Evolutionary conservation across 2,797 vertebrate species (phyloP).

Genomic region (Odontamblyopus rebecca): DNA sequence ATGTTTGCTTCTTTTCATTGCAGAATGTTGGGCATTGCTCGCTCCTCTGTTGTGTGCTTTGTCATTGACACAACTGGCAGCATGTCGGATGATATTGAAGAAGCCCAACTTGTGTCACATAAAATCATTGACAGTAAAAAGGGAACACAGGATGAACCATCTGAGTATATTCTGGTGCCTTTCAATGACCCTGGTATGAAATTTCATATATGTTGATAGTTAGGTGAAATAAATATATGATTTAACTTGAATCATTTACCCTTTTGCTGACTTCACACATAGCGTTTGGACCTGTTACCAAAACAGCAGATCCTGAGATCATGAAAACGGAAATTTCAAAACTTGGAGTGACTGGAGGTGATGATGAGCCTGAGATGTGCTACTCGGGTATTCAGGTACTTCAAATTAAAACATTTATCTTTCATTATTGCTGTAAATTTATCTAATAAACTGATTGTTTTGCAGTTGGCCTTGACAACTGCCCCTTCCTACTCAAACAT

Average conservation of each 20-base stretch:
- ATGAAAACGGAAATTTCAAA: constrained; percentile 73
- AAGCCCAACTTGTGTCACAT: constrained; percentile 46
- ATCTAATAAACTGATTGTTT: neutral
- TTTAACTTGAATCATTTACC: neutral
- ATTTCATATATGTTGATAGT: neutral
- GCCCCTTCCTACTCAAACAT: constrained; percentile 73
- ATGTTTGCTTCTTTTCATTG: neutral
- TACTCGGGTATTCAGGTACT: constrained; percentile 76
- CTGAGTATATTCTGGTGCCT: constrained; percentile 78
- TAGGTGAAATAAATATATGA: neutral
- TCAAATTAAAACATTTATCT: neutral
- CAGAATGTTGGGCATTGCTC: constrained; percentile 77
- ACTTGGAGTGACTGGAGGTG: constrained; percentile 44
- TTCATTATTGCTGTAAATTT: neutral
- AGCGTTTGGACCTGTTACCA: constrained; percentile 74
- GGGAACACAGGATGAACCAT: constrained; percentile 78
- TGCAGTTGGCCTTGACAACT: constrained; percentile 74
- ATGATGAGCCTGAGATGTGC: constrained; percentile 72
- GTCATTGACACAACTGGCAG: constrained; percentile 80
- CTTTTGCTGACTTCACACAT: neutral
- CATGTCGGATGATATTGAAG: constrained; percentile 70
- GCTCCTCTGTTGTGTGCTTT: constrained; percentile 71
- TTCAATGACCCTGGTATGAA: constrained; percentile 77
- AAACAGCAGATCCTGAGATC: constrained; percentile 59
- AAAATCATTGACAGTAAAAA: constrained; percentile 71